Evolutionary conservation across 2,797 vertebrate species (phyloP).

Genomic region (Dryobates pubescens): DNA sequence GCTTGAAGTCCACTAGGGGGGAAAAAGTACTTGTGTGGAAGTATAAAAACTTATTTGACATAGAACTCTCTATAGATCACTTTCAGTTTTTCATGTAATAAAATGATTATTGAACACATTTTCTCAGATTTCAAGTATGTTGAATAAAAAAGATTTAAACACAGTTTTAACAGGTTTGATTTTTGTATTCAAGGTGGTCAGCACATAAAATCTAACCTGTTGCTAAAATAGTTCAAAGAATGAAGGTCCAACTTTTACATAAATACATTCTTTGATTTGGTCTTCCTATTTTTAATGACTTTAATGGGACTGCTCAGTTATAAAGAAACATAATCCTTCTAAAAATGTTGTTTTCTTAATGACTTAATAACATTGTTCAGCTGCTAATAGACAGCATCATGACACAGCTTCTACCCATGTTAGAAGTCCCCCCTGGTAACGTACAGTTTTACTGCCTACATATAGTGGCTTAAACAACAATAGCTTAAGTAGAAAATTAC

Average conservation of each 20-base stretch:
- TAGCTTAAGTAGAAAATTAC: conserved; percentile 28
- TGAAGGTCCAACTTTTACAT: not conserved
- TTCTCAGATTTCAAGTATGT: not conserved
- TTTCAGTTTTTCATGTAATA: not conserved
- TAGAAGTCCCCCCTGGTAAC: not conserved
- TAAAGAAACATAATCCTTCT: not conserved
- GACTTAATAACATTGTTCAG: not conserved
- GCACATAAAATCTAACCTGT: not conserved
- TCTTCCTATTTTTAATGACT: not conserved
- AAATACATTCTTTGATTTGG: not conserved
- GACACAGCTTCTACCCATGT: not conserved
- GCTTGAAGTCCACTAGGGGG: fast-evolving
- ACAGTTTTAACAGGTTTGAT: not conserved
- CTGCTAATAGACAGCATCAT: not conserved
- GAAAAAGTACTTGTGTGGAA: not conserved
- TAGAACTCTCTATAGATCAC: not conserved
- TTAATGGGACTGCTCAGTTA: not conserved
- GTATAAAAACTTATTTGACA: not conserved
- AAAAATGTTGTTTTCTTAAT: conserved; percentile 5
- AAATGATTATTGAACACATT: not conserved
- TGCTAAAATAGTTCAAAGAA: not conserved
- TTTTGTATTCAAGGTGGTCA: not conserved
- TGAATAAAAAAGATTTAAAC: not conserved
- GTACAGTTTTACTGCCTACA: not conserved
- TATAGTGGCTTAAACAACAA: not conserved